These are phyloP conservation scores for Cantharis nigra DNA, from an alignment of 2,888 invertebrate genomes.

Conservation along the genomic window DNA sequence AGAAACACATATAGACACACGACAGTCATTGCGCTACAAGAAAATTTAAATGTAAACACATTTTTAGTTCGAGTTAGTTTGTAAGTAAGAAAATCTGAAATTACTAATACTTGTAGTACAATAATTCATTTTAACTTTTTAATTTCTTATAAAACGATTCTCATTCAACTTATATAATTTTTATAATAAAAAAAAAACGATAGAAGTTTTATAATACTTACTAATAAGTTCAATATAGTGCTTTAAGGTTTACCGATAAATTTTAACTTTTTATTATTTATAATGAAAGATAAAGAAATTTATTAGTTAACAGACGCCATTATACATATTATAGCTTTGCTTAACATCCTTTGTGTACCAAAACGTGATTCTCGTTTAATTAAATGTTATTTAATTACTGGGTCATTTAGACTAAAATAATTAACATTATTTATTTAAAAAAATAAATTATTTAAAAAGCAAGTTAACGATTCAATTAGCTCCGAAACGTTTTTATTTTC, in stretches of 20 bases:
- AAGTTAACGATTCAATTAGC: neutral
- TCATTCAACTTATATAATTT: neutral
- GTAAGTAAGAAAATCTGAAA: neutral
- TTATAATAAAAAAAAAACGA: neutral
- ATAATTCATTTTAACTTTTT: neutral
- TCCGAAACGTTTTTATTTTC: too few species aligned
- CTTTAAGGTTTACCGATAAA: neutral
- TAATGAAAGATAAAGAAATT: neutral
- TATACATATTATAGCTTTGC: neutral
- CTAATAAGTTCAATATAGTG: neutral
- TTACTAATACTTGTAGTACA: neutral
- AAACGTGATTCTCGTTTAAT: neutral
- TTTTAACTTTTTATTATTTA: neutral
- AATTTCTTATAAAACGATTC: neutral
- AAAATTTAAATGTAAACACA: neutral
- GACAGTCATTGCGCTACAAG: neutral
- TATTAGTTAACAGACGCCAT: neutral
- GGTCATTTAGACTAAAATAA: neutral
- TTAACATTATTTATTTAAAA: neutral
- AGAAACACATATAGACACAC: constrained; percentile 16
- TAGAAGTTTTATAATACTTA: neutral
- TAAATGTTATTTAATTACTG: neutral
- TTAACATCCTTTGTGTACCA: neutral
- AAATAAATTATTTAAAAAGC: neutral
- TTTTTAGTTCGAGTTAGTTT: neutral